Evolutionary conservation across 2,113 vertebrate species (phyloP), one percentile per base, ranked within the genome.

Genomic region (Setophaga coronata): DNA sequence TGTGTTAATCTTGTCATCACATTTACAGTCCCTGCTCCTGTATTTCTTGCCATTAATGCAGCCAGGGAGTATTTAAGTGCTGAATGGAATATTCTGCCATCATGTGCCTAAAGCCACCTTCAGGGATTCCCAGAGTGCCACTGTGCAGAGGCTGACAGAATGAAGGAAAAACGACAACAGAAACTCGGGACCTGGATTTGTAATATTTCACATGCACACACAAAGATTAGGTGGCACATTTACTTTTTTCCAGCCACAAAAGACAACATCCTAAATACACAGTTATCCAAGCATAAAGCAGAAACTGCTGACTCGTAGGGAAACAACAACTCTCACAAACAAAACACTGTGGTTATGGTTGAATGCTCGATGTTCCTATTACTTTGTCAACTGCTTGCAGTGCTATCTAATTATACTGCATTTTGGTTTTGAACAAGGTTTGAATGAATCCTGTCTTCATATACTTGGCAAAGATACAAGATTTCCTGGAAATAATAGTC

Each of bases 281-380:
- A 82, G 62, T 50, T 90, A 96, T 10, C 72, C 85, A 81, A 94
- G 85, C 95, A 90, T 86, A 64, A 78, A 85, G 54, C 83, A 80
- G 82, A 95, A 94, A 95, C 31, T 83, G 89, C 54, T 90, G 93
- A 97, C 72, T 93, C 7, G n/a, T 36, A 86, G 73, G 81, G 90
- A 97, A 91, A 95, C 61, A 97, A 94, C 92, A 93, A 82, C 58
- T 92, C 79, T 82, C 79, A 77, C 91, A 96, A 80, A 89, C 96
- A 97, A 96, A 95, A 94, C 70, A 58, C 36, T 64, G 20, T 38
- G 54, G 70, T 92, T 97, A 92, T 93, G 93, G 82, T 93, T 89
- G 89, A 80, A 87, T 82, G 89, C 89, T 65, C 10, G 3, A 82
- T 88, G 72, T 69, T 95, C 88, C 73, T 95, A 65, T 95, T 95